Conservation (phyloP, 2,113 vertebrate species). For the Pseudonaja textilis region DNA sequence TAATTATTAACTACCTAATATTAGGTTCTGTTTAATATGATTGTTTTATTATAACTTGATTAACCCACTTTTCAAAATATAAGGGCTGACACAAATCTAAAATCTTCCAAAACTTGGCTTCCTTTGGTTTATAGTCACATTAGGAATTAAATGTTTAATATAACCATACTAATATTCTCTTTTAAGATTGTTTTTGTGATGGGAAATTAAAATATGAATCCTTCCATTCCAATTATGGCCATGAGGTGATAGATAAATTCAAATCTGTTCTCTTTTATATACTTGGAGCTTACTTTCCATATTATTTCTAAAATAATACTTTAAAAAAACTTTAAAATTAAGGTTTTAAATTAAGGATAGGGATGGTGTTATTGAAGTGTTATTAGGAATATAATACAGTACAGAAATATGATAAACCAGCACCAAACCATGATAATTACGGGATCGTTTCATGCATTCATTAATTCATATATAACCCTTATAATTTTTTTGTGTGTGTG, state of each 20-base stretch:
- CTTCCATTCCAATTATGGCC: not conserved
- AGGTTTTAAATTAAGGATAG: not conserved
- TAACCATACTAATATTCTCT: not conserved
- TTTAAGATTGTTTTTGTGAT: not conserved
- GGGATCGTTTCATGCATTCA: not conserved
- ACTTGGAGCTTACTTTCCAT: not conserved
- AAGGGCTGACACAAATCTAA: not conserved
- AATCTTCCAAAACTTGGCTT: not conserved
- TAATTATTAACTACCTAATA: not conserved
- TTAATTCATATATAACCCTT: not conserved
- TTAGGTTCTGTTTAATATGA: not conserved
- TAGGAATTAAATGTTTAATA: not conserved
- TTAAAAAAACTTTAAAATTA: not conserved
- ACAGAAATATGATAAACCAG: not conserved
- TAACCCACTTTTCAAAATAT: not conserved
- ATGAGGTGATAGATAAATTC: not conserved
- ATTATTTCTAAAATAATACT: not conserved
- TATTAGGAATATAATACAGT: not conserved
- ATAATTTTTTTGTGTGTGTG: too few relatives aligned
- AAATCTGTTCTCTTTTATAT: not conserved
- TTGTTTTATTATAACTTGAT: not conserved
- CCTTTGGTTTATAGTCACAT: not conserved
- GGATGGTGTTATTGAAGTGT: not conserved
- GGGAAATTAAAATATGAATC: not conserved
- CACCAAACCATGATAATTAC: not conserved